Percentiles rank a stretch among this genome's conserved stretches.
phyloP scores from a whole-genome alignment of 1,140 invertebrate species.

The Brachionus plicatilis region DNA sequence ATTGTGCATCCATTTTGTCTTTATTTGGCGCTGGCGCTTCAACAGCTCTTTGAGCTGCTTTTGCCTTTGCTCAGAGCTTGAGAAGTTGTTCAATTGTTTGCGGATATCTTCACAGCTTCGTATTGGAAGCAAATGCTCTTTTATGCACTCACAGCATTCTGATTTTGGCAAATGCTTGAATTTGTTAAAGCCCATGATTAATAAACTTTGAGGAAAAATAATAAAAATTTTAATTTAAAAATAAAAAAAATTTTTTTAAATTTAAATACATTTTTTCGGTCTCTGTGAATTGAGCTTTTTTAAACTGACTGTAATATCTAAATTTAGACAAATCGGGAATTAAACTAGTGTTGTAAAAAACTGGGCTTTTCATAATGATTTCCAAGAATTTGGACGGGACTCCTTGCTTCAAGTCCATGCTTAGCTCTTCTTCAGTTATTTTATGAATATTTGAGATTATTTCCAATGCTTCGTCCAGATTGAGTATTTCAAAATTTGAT shows the following conservation, averaged over 20 bases:
- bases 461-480: constrained; percentile 12
- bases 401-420: constrained; percentile 8
- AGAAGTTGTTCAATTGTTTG: constrained; percentile 32
- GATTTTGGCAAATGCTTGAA: constrained; percentile 37
- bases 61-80: constrained; percentile 35
- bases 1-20: background rate
- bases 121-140: constrained; percentile 13
- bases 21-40: background rate
- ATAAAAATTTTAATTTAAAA: background rate
- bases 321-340: constrained; percentile 14
- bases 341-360: constrained; percentile 35
- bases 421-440: background rate
- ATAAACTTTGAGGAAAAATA: background rate
- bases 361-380: constrained; percentile 14
- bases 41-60: background rate
- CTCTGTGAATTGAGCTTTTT: constrained; percentile 18
- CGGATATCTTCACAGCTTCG: constrained; percentile 1
- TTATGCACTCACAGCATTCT: constrained; percentile 36
- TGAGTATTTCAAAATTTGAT: background rate
- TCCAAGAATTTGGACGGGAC: constrained; percentile 26
- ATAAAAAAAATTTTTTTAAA: background rate
- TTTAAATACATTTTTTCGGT: constrained; percentile 35
- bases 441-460: background rate
- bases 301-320: constrained; percentile 4
- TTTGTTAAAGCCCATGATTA: constrained; percentile 33